phyloP scores from a whole-genome alignment of 2,797 vertebrate species.

The Vultur gryphus region DNA sequence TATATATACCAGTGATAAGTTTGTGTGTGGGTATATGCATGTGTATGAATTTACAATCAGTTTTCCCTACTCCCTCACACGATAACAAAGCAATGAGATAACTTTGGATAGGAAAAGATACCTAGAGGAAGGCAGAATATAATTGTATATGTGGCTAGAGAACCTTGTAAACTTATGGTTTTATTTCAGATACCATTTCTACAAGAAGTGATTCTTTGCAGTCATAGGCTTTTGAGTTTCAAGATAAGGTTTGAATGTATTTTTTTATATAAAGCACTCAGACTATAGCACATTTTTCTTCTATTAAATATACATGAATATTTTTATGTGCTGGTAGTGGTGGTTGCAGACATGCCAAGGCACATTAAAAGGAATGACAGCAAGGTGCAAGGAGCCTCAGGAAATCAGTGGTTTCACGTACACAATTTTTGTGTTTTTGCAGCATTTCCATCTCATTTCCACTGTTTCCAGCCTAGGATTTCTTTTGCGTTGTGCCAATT shows the following conservation, averaged over 20 bases:
- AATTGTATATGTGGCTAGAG: neutral
- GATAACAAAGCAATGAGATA: neutral
- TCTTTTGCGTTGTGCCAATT: neutral
- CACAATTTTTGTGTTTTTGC: neutral
- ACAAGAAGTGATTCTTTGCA: neutral
- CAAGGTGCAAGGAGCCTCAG: neutral
- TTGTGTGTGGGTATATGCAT: neutral
- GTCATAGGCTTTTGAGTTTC: neutral
- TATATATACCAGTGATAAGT: neutral
- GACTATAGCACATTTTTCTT: neutral
- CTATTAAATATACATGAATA: neutral
- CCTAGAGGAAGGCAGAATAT: neutral
- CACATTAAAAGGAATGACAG: neutral
- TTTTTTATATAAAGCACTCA: neutral
- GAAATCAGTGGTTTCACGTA: neutral
- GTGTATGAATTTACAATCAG: neutral
- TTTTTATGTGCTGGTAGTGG: neutral
- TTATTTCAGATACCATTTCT: neutral
- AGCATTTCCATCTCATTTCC: neutral
- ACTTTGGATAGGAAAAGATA: neutral
- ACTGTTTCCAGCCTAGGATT: neutral
- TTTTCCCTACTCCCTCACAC: neutral
- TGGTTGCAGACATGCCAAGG: neutral
- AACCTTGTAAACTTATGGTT: neutral
- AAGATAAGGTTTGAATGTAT: neutral